Conservation (phyloP, 2,113 vertebrate species). For the Onychostruthus taczanowskii region DNA sequence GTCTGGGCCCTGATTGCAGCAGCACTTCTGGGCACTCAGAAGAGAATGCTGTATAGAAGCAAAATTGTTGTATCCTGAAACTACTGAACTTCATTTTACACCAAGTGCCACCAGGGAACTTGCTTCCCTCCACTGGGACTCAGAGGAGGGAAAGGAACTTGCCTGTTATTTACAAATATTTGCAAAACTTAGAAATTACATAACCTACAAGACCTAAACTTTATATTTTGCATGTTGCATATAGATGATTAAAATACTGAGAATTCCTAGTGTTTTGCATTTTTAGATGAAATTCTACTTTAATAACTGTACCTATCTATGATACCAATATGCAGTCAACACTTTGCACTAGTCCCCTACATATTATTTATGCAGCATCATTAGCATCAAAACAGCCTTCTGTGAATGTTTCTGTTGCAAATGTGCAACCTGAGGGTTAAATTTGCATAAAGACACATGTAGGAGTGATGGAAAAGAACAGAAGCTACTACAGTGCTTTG, state of each 20-base stretch:
- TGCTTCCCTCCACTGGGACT: neutral
- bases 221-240: neutral
- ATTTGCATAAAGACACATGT: neutral
- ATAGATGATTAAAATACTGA: neutral
- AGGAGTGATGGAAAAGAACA: neutral
- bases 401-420: neutral
- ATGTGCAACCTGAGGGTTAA: neutral
- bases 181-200: neutral
- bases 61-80: neutral
- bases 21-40: neutral
- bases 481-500: neutral
- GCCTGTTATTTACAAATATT: neutral
- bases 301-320: neutral
- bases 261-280: neutral
- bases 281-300: neutral
- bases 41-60: neutral
- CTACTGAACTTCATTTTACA: neutral
- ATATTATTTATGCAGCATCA: neutral
- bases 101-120: neutral
- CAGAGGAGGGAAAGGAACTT: neutral
- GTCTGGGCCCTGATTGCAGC: neutral
- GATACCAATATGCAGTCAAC: neutral
- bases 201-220: neutral
- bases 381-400: neutral
- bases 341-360: neutral